Conservation (phyloP, 1,140 invertebrate species). For the Samia ricini region DNA sequence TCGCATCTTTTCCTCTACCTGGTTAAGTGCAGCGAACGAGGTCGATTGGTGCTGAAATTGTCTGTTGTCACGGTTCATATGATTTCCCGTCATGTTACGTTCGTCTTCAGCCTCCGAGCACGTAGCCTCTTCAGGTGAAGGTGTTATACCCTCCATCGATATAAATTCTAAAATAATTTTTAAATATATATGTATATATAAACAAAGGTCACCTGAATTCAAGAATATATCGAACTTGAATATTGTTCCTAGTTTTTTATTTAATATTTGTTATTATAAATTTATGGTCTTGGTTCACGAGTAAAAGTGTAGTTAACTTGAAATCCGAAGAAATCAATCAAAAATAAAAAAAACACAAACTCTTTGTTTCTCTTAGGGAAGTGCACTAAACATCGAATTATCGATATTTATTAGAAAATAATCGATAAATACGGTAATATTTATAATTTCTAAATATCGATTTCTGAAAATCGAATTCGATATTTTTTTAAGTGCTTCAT, state of each 20-base stretch:
- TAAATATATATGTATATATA: constrained; percentile 11
- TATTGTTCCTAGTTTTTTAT: background rate
- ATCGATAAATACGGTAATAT: too few species aligned
- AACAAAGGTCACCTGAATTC: constrained; percentile 33
- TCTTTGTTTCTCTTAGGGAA: too few species aligned
- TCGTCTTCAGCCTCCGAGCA: constrained; percentile 46
- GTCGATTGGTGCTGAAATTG: constrained; percentile 37
- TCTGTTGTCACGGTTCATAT: constrained; percentile 24
- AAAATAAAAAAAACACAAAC: too few species aligned
- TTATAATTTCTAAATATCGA: too few species aligned
- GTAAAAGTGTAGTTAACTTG: too few species aligned
- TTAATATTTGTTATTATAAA: background rate
- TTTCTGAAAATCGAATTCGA: too few species aligned
- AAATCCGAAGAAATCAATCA: too few species aligned
- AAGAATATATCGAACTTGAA: background rate
- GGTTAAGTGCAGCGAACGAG: constrained; percentile 34
- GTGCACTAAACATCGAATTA: too few species aligned
- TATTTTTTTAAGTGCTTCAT: too few species aligned
- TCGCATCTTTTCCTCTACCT: constrained; percentile 87
- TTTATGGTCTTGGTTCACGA: background rate
- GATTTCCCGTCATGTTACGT: constrained; percentile 17
- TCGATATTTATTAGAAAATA: too few species aligned
- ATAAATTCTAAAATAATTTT: constrained; percentile 38
- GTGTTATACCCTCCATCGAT: constrained; percentile 49
- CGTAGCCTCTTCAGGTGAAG: constrained; percentile 46